Percentiles rank a stretch among this genome's conserved stretches.
Conservation (phyloP, 37 sponge, comb jelly and placozoan genomes). For the Aplysina aerophoba region DNA sequence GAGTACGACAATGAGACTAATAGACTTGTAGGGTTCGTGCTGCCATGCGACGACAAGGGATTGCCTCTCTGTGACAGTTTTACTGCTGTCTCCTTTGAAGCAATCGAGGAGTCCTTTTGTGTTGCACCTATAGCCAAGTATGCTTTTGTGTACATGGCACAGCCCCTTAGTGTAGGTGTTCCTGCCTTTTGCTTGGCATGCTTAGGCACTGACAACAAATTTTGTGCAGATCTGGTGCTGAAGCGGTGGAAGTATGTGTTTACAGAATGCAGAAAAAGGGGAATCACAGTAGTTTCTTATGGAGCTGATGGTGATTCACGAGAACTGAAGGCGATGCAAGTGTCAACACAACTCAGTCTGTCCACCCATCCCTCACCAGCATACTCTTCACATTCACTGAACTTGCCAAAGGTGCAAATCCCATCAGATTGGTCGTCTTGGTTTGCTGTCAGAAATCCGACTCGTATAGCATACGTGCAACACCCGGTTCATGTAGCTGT, state of each 20-base stretch:
- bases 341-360: background rate
- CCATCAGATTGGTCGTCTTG: background rate
- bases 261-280: constrained; percentile 9
- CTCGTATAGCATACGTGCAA: constrained; percentile 26
- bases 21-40: constrained; percentile 41
- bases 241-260: constrained; percentile 26
- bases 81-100: constrained; percentile 14
- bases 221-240: constrained; percentile 16
- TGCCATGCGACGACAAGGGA: constrained; percentile 20
- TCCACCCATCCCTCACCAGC: background rate
- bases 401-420: background rate
- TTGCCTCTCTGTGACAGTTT: constrained; percentile 30
- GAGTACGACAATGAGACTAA: constrained; percentile 32
- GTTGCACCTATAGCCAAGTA: constrained; percentile 35
- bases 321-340: constrained; percentile 28
- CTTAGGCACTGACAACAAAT: constrained; percentile 39
- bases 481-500: constrained; percentile 50
- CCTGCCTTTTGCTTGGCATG: constrained; percentile 44
- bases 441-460: background rate
- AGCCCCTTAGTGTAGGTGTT: constrained; percentile 11
- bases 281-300: constrained; percentile 22
- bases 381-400: background rate
- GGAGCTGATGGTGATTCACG: constrained; percentile 49
- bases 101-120: constrained; percentile 3
- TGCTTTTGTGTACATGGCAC: constrained; percentile 49